These are phyloP conservation scores for Oppia nitens DNA, from an alignment of 1,140 invertebrate species.

Conservation along the genomic window DNA sequence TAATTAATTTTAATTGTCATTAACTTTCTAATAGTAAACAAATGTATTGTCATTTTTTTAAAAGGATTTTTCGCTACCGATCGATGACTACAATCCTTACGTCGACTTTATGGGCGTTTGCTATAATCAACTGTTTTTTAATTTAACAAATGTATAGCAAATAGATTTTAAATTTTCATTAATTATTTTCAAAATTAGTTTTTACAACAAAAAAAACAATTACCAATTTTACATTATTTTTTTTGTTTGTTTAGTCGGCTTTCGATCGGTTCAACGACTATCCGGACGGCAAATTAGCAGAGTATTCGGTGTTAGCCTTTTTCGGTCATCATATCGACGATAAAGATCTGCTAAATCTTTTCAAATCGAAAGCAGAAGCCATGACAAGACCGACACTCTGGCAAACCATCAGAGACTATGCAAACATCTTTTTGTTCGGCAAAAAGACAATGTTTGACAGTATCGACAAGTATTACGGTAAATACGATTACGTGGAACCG, in stretches of 20 bases:
- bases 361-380: background rate
- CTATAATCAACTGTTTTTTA: constrained; percentile 9
- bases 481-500: background rate
- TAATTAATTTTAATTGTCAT: background rate
- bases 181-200: background rate
- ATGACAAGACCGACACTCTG: background rate
- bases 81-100: constrained; percentile 5
- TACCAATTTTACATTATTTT: no score
- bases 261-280: background rate
- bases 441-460: background rate
- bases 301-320: background rate
- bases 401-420: background rate
- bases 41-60: background rate
- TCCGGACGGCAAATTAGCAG: background rate
- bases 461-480: background rate
- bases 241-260: no score
- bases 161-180: background rate
- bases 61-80: background rate
- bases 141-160: background rate
- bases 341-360: background rate
- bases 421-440: background rate
- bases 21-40: background rate
- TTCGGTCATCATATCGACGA: constrained; percentile 10
- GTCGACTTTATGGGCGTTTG: background rate
- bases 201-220: no score